Base-by-base conservation (phyloP, 1,140 invertebrate species). In the Trichomalopsis sarcophagae region DNA sequence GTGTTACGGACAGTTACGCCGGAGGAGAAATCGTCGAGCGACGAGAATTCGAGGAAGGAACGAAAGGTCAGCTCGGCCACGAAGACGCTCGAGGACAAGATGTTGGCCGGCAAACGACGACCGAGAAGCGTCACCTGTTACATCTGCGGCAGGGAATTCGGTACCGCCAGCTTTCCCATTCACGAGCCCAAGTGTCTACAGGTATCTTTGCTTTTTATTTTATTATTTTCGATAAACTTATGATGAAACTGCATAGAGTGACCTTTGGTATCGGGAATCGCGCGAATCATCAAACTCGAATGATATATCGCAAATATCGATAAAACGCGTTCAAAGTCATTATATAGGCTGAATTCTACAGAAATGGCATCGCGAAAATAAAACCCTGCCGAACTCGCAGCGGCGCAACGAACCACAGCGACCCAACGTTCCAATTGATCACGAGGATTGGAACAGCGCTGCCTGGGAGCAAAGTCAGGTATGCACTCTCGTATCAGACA, bases 171-270 rank as follows among this genome's bases (percentile, higher is more conserved):
- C 21, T 95, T 97, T 84, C 92, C 94, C 6, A 96, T 97, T 83
- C 97, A 97, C 91, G 96, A 97, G 88, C 96, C 96, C 0, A 96
- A 96, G 87, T 97, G 97, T 91, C 90, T 97, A 80, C 94, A 96
- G 92, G 97, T 97, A 91, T 95, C 94, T 93, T 79, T 44, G 4
- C 0, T 44, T 44, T 44, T 10, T 10, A 44, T 44, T 36, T n/a
- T n/a, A n/a, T n/a, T 5, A 36, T 0, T 33, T 33, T 1, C 33
- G 33, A 33, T 33, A 33, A 33, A 5, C 33, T 33, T 33, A 1
- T 33, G 2, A 33, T 33, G 2, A 33, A 33, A 33, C 33, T 33
- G 33, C 33, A 33, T 2, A 3, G 33, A 3, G 33, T 33, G 33
- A 33, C 33, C 33, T 33, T 33, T 33, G 2, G 33, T 2, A 33